phyloP scores from a whole-genome alignment of 2,888 invertebrate genomes.

The Caenorhabditis sp. region DNA sequence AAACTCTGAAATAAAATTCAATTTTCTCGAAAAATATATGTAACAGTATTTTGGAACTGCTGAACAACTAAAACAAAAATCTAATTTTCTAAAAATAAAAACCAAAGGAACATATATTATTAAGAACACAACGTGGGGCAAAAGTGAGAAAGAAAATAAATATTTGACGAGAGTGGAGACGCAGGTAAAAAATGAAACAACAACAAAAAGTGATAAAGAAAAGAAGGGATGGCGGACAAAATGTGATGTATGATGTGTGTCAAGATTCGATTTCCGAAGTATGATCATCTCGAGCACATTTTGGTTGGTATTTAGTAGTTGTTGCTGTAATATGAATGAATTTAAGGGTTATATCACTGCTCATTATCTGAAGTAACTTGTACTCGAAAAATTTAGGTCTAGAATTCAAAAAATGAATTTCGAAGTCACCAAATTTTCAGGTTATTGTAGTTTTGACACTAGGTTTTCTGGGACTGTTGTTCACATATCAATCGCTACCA shows the following conservation, averaged over 20 bases:
- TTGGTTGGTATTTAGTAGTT: no score
- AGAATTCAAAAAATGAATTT: no score
- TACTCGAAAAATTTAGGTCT: no score
- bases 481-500: no score
- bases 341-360: no score
- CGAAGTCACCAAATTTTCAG: no score
- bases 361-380: no score
- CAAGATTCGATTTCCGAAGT: background rate
- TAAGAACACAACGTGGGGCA: background rate
- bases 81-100: background rate
- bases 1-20: background rate
- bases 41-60: background rate
- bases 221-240: conserved; percentile 13
- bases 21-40: conserved; percentile 1
- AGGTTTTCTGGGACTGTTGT: no score
- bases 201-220: conserved; percentile 13
- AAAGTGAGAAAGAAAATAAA: conserved; percentile 1
- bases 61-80: background rate
- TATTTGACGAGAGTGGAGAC: conserved; percentile 10
- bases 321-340: conserved; percentile 3
- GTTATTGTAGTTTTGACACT: no score
- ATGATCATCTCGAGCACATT: no score
- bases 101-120: no score
- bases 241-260: conserved; percentile 30
- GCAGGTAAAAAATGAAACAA: conserved; percentile 16